Evolutionary conservation across 1,140 invertebrate genomes (phyloP).

Genomic region (Alviniconcha marisindica): DNA sequence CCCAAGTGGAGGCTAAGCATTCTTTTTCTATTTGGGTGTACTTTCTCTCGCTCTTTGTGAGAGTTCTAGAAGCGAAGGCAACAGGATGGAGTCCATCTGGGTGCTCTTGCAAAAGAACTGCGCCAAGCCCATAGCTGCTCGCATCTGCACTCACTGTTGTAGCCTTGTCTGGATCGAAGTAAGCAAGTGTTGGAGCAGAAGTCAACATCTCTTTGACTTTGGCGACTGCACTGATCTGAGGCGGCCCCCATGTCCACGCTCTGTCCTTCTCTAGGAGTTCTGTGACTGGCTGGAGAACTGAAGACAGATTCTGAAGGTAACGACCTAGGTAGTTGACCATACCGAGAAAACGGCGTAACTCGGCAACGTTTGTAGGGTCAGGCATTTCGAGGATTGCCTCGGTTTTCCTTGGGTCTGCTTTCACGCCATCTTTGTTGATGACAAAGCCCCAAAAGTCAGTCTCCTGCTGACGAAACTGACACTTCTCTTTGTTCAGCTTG

Average conservation of each 20-base stretch:
- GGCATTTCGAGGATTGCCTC: constrained; percentile 54
- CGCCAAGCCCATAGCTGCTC: not conserved
- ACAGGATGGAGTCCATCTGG: constrained; percentile 60
- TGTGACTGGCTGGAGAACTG: constrained; percentile 40
- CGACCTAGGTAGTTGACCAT: constrained; percentile 43
- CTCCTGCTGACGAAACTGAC: too few species aligned
- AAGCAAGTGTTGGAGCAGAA: constrained; percentile 32
- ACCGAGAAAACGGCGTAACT: constrained; percentile 25
- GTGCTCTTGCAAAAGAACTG: constrained; percentile 41
- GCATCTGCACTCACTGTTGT: constrained; percentile 15
- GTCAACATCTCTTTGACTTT: constrained; percentile 40
- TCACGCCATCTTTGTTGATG: constrained; percentile 38
- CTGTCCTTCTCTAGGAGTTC: constrained; percentile 43
- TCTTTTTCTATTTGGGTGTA: constrained; percentile 79
- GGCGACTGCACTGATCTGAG: constrained; percentile 35
- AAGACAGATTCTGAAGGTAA: constrained; percentile 44
- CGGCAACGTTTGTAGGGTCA: constrained; percentile 55
- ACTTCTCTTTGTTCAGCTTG: too few species aligned
- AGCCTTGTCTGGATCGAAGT: not conserved
- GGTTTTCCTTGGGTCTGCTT: constrained; percentile 50
- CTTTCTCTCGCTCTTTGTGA: constrained; percentile 75
- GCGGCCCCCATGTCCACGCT: constrained; percentile 37
- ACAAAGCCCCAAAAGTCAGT: constrained; percentile 45
- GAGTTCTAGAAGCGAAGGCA: constrained; percentile 74
- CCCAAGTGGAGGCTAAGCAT: constrained; percentile 77